Evolutionary conservation across 2,113 vertebrate species (phyloP).

Genomic region (Otus sunia): DNA sequence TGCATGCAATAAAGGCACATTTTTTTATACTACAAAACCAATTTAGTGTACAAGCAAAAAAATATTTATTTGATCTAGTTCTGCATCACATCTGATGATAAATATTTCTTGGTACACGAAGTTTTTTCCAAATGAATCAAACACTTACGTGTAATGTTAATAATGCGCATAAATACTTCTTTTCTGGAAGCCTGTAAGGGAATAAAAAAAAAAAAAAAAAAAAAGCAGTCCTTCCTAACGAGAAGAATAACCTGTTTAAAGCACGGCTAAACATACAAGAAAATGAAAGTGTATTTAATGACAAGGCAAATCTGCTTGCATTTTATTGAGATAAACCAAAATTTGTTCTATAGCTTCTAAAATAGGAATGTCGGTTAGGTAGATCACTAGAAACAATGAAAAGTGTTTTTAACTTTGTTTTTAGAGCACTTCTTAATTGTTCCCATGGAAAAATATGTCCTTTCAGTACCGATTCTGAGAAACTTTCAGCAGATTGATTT

Average conservation of each 20-base stretch:
- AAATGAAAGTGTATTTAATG: background rate
- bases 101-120: background rate
- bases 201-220: too few species aligned
- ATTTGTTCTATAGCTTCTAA: background rate
- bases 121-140: slow-evolving; percentile 47
- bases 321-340: background rate
- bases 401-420: background rate
- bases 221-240: background rate
- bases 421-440: background rate
- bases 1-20: background rate
- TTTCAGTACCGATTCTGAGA: background rate
- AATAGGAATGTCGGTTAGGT: background rate
- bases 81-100: slow-evolving; percentile 26
- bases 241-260: background rate
- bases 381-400: background rate
- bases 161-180: background rate
- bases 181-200: background rate
- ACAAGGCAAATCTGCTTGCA: background rate
- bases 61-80: slow-evolving; percentile 30
- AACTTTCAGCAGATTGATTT: background rate
- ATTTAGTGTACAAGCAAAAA: background rate
- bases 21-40: background rate
- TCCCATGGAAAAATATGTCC: background rate
- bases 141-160: background rate
- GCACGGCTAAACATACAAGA: background rate